Evolutionary conservation across 64 coral and sea anemone genomes (phyloP), one percentile per base, ranked within the genome.

Genomic region (Cladopsammia gracilis): DNA sequence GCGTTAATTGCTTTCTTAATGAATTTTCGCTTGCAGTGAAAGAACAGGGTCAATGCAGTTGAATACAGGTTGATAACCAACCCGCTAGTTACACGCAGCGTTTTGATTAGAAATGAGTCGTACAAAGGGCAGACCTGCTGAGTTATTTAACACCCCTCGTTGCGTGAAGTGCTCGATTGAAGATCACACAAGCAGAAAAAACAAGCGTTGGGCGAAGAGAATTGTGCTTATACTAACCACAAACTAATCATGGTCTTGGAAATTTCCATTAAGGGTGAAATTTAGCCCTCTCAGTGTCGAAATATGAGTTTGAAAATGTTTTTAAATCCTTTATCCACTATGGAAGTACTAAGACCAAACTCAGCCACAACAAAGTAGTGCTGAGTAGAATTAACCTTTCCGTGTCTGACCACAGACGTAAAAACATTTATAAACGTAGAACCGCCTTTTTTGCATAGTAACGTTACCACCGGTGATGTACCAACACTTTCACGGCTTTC

Each of bases 1-100:
- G 79, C 79, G 90, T 57, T 93, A 93, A 93, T 93, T 93, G 91
- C 77, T 87, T 93, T 77, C 52, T 12, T 71, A 86, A 87, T 77
- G 59, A 80, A 87, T 86, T 82, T 86, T 86, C 8, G 24, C 47
- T 87, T 78, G 59, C 45, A 22, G 12, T 66, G 10, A 67, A 53
- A 68, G 79, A 73, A 26, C 70, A 60, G 90, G 90, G 67, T 92
- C 90, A 92, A 11, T 25, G 4, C 24, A 60, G 10, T 48, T 75
- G 70, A 92, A 92, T 85, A 43, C 16, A 53, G 71, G 79, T 83
- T 70, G 58, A 73, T 58, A 60, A 62, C 42, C 70, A 20, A 25
- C 60, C 26, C 13, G 10, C 42, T 24, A 24, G 20, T n/a, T 8
- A 18, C 80, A 67, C 43, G 8, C 80, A 50, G 80, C 16, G 80